Base-by-base conservation (phyloP, 2,113 vertebrate genomes). In the Seriola rivoliana region DNA sequence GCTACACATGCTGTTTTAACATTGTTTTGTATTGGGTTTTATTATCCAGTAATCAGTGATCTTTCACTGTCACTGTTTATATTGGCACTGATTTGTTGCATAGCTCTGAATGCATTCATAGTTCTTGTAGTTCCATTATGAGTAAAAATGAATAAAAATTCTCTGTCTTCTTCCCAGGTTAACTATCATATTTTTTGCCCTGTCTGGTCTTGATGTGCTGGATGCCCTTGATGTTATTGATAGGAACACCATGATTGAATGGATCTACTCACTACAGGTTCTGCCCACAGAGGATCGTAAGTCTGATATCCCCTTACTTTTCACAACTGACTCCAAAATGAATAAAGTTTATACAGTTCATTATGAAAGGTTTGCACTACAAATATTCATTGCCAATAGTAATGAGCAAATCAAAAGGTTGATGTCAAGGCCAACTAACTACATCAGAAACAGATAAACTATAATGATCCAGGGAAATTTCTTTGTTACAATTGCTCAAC, bases 181-280 rank as follows among this genome's bases (percentile, higher is more conserved):
- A 93, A 99, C 98, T 21, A 95, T 99, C 85, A 95, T 97, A 19
- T 99, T 99, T 93, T 99, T 99, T 88, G 97, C 98, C 0, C 95
- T 99, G 71, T 99, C 98, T 76, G 98, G 98, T 59, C 95, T 99
- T 72, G 98, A 99, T 92, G 97, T 99, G 91, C 94, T 99, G 93
- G 97, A 98, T 86, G 96, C 98, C 82, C 95, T 99, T 93, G 96
- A 98, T 93, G 95, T 96, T 85, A 96, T 99, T 75, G 97, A 99
- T 90, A 98, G 96, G 89, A 94, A 96, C 59, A 85, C 94, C 52
- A 95, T 99, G 92, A 97, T 99, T 89, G 98, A 99, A 91, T 99
- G 97, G 97, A 97, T 99, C 93, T 99, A 99, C 93, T 99, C 98
- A n/a, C 94, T 98, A 17, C 98, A 99, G 87, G 98, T 99, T 84